Base-by-base conservation (phyloP, 2,797 vertebrate species). In the Artibeus jamaicensis region DNA sequence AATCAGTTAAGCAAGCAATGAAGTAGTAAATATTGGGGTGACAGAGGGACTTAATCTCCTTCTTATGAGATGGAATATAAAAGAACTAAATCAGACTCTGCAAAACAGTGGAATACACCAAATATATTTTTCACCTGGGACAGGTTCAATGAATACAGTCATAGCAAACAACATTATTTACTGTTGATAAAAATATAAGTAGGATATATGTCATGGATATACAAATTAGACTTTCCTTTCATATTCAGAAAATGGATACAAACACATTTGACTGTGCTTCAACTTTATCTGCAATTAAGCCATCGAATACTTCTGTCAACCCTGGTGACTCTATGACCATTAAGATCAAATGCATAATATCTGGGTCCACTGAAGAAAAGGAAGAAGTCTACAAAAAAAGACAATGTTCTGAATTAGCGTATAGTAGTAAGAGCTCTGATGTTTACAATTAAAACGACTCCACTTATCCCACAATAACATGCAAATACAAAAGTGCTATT, bases 351-450 rank as follows among this genome's bases (percentile, higher is more conserved):
- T 93, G 98, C 97, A 65, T 98, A 98, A 55, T 98, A 98, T n/a
- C 32, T 96, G 96, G 97, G 97, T 95, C 98, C 98, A 14, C 86
- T 98, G 97, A 99, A 99, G 97, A 99, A 98, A 84, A 98, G 74
- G 81, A 98, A 95, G 46, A 98, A 97, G 1, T 97, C 98, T 99
- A 81, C 59, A 90, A 97, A 71, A 57, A 92, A 91, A 87, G 32
- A 94, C 6, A 44, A 87, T 46, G 6, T n/a, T 59, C 70, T 73
- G 71, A 82, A 44, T 96, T 90, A 96, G 44, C 6, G 34, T 70
- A 24, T 34, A 48, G 32, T 93, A 73, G 4, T 74, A 50, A 55
- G 26, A 78, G 37, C 39, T 81, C 44, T 57, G 62, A 37, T 50
- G 6, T 71, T 89, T 89, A 85, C 39, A 83, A 9, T 65, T 73